A percentile compares a stretch with the other conserved stretches of the same genome.
phyloP scores from a whole-genome alignment of 2,888 invertebrate species.

The Abrostola tripartita region DNA sequence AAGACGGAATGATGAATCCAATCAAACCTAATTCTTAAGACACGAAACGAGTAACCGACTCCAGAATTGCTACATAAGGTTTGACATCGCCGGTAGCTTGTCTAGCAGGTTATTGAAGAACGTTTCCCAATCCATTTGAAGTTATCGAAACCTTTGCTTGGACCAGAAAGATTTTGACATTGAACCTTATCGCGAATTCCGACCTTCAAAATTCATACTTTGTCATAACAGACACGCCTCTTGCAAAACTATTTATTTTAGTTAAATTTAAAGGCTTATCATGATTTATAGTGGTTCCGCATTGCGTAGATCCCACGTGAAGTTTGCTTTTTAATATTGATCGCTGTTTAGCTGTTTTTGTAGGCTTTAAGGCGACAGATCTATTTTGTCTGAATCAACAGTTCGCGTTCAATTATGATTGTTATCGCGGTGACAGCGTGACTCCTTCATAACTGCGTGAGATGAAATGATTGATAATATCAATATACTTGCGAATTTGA shows the following conservation, averaged over 20 bases:
- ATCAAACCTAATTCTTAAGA: too few species aligned
- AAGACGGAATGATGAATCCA: too few species aligned
- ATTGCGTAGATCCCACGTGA: slow-evolving; percentile 15
- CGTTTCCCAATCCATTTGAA: too few species aligned
- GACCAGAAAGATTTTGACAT: neutral
- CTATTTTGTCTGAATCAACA: slow-evolving; percentile 62
- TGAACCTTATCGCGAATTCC: neutral
- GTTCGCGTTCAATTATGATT: slow-evolving; percentile 59
- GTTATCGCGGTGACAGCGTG: slow-evolving; percentile 49
- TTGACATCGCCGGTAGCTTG: too few species aligned
- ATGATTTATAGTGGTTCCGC: slow-evolving; percentile 2
- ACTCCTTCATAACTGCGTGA: slow-evolving; percentile 11
- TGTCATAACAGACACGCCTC: slow-evolving; percentile 5
- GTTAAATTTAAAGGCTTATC: slow-evolving; percentile 12
- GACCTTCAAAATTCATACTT: neutral
- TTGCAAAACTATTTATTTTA: neutral
- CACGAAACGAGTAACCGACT: too few species aligned
- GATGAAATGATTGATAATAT: slow-evolving; percentile 31
- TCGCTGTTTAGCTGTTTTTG: slow-evolving; percentile 20
- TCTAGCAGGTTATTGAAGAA: too few species aligned
- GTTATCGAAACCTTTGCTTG: too few species aligned
- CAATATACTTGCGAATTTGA: slow-evolving; percentile 26
- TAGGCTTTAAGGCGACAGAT: slow-evolving; percentile 51
- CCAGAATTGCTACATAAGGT: too few species aligned
- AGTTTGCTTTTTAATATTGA: slow-evolving; percentile 22